phyloP scores from a whole-genome alignment of 1,140 invertebrate genomes.

The Steinernema feltiae region DNA sequence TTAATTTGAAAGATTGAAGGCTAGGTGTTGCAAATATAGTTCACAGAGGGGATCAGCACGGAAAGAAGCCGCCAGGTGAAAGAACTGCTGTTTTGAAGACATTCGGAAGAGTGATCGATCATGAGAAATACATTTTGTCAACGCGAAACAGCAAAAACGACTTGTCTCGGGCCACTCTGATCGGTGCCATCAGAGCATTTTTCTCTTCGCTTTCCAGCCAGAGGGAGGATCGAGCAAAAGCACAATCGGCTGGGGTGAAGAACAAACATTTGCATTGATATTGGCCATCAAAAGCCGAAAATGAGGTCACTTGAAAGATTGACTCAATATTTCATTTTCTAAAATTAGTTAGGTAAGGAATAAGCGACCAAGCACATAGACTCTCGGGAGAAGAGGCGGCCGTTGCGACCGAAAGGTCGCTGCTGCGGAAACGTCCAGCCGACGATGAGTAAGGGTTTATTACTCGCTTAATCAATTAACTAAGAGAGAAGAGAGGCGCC shows the following conservation, averaged over 20 bases:
- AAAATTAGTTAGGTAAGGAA: background rate
- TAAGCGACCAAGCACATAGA: too few relatives aligned
- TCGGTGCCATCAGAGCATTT: background rate
- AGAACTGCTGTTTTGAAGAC: background rate
- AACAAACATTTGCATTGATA: background rate
- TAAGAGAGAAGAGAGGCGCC: background rate
- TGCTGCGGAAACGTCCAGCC: background rate
- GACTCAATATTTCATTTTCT: background rate
- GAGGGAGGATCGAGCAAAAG: background rate
- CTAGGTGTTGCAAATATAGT: too few relatives aligned
- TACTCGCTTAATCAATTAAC: conserved; percentile 4
- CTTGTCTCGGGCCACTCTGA: background rate
- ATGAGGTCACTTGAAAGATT: conserved; percentile 9
- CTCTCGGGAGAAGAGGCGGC: too few relatives aligned
- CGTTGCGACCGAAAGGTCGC: background rate
- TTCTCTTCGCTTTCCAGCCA: background rate
- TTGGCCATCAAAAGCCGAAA: background rate
- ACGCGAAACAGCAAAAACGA: background rate
- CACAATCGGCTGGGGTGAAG: background rate
- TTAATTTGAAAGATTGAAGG: too few relatives aligned
- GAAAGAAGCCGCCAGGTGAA: too few relatives aligned
- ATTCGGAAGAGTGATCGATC: background rate
- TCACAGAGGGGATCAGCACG: too few relatives aligned
- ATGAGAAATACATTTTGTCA: background rate
- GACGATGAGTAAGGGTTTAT: background rate